Percentiles rank a stretch among this genome's conserved stretches.
These are phyloP conservation scores for Ormyrus rosae DNA, from an alignment of 2,888 invertebrate genomes.

Conservation along the genomic window DNA sequence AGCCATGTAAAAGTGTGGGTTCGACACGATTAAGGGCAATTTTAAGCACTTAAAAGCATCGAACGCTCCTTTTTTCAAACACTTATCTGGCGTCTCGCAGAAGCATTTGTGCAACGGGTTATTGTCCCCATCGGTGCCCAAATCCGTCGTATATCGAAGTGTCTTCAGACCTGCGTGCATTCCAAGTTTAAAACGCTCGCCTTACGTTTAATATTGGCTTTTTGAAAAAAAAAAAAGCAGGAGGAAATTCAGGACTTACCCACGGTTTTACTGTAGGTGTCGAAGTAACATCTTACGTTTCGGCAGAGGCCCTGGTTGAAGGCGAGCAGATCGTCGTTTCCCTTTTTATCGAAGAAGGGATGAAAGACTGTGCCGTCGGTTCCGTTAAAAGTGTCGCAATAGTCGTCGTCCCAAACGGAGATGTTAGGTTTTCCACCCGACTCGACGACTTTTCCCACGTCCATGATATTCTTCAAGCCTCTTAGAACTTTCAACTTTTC, in stretches of 20 bases:
- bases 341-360: slow-evolving; percentile 80
- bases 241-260: background rate
- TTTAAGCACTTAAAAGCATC: slow-evolving; percentile 82
- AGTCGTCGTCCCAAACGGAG: slow-evolving; percentile 82
- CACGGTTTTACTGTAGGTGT: background rate
- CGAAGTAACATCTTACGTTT: slow-evolving; percentile 61
- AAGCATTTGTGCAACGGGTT: slow-evolving; percentile 78
- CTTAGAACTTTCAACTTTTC: slow-evolving; percentile 84
- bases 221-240: no score
- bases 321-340: slow-evolving; percentile 82
- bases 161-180: slow-evolving; percentile 70
- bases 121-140: slow-evolving; percentile 82
- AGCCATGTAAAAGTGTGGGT: slow-evolving; percentile 86
- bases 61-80: slow-evolving; percentile 84
- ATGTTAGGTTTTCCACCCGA: slow-evolving; percentile 81
- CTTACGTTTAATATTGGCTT: background rate
- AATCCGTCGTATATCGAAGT: slow-evolving; percentile 81
- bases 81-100: slow-evolving; percentile 79
- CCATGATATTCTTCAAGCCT: slow-evolving; percentile 84
- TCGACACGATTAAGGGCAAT: slow-evolving; percentile 84
- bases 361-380: slow-evolving; percentile 93
- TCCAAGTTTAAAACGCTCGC: background rate
- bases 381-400: slow-evolving; percentile 86
- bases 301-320: slow-evolving; percentile 88
- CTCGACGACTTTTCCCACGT: slow-evolving; percentile 85